phyloP scores from a whole-genome alignment of 2,113 vertebrate genomes.

The Cyanoramphus novaezelandiae region DNA sequence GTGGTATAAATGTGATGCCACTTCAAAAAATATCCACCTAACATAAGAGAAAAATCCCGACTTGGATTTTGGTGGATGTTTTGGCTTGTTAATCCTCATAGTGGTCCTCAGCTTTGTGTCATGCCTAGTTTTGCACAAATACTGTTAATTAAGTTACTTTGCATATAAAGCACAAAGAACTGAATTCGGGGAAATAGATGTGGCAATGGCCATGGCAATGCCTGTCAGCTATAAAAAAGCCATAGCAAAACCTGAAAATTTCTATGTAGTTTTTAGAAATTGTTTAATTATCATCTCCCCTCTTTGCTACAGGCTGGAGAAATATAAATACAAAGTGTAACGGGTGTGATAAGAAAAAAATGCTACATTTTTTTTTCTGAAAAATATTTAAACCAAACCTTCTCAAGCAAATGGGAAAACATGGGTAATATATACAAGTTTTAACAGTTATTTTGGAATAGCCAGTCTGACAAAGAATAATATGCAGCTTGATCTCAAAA shows the following conservation, averaged over 20 bases:
- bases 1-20: not conserved
- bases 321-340: not conserved
- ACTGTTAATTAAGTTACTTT: not conserved
- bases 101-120: not conserved
- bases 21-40: not conserved
- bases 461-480: slow-evolving; percentile 44
- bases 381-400: not conserved
- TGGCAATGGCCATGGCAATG: not conserved
- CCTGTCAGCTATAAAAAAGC: not conserved
- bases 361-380: not conserved
- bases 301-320: not conserved
- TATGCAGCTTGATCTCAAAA: slow-evolving; percentile 56
- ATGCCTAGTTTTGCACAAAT: not conserved
- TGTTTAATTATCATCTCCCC: not conserved
- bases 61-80: not conserved
- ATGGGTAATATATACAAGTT: not conserved
- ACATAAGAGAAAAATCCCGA: not conserved
- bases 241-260: not conserved
- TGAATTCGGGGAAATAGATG: not conserved
- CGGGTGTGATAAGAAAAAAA: not conserved
- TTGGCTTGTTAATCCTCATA: not conserved
- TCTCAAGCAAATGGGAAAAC: not conserved
- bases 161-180: not conserved
- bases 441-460: slow-evolving; percentile 51
- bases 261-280: not conserved